phyloP scores from a whole-genome alignment of 2,888 invertebrate genomes.

The Deilephila porcellus region DNA sequence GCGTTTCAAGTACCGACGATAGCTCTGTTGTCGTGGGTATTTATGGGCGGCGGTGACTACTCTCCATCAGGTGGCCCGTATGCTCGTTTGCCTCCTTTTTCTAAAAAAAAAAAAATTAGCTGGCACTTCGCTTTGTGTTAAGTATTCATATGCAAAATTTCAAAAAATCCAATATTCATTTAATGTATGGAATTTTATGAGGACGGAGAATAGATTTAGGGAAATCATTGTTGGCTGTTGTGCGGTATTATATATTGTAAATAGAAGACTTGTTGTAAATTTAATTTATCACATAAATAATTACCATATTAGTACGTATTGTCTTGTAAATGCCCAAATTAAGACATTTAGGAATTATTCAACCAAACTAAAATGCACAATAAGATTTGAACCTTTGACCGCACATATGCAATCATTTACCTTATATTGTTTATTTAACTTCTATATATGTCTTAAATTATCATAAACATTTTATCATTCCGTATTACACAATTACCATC shows the following conservation, averaged over 20 bases:
- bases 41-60: too few relatives aligned
- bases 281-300: neutral
- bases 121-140: too few relatives aligned
- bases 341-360: neutral
- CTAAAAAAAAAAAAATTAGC: too few relatives aligned
- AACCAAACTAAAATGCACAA: slow-evolving; percentile 15
- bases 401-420: neutral
- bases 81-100: too few relatives aligned
- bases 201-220: too few relatives aligned
- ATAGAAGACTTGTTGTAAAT: neutral
- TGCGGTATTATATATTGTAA: neutral
- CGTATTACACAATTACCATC: neutral
- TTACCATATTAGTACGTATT: neutral
- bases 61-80: too few relatives aligned
- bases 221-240: neutral
- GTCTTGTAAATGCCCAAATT: neutral
- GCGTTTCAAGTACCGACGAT: too few relatives aligned
- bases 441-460: slow-evolving; percentile 12
- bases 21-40: too few relatives aligned
- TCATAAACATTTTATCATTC: slow-evolving; percentile 15
- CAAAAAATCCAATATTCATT: too few relatives aligned
- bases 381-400: neutral
- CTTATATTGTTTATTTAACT: slow-evolving; percentile 3
- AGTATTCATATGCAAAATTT: too few relatives aligned
- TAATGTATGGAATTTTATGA: too few relatives aligned